phyloP scores from a whole-genome alignment of 1,140 invertebrate genomes.

The Daktulosphaira vitifoliae region DNA sequence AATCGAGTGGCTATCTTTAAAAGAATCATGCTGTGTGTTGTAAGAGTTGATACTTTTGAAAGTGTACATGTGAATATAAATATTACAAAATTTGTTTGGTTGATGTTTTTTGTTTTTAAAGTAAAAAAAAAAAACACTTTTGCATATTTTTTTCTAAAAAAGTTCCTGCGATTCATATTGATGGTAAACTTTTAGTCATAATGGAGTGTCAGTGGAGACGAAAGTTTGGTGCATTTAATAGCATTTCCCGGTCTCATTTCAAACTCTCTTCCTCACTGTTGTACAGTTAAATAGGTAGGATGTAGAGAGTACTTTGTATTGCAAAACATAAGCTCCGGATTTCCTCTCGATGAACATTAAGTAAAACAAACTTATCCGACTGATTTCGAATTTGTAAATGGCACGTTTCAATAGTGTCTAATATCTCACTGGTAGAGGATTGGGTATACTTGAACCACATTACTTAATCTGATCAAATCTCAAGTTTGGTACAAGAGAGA shows the following conservation, averaged over 20 bases:
- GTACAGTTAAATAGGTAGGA: background rate
- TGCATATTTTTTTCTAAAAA: too few relatives aligned
- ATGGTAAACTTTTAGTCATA: constrained; percentile 2
- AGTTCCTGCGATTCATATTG: too few relatives aligned
- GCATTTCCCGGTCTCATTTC: too few relatives aligned
- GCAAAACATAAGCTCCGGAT: constrained; percentile 28
- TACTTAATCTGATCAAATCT: background rate
- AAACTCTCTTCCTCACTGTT: background rate
- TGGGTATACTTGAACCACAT: background rate
- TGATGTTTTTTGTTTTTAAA: too few relatives aligned
- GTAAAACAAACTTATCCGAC: constrained; percentile 26
- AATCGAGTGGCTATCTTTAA: too few relatives aligned
- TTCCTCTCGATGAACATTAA: constrained; percentile 25
- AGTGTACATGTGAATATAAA: too few relatives aligned
- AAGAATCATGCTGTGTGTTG: too few relatives aligned
- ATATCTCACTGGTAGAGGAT: background rate
- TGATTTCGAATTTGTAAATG: constrained; percentile 19
- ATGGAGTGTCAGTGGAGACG: constrained; percentile 8
- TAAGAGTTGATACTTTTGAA: too few relatives aligned
- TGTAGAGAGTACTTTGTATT: background rate
- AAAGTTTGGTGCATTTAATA: constrained; percentile 21
- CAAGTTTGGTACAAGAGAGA: background rate
- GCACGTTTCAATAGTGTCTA: constrained; percentile 18
- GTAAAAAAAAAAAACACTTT: too few relatives aligned
- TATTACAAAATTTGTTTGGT: too few relatives aligned